These are phyloP conservation scores for Phytoseiulus persimilis DNA, from an alignment of 2,888 invertebrate species.

Conservation along the genomic window DNA sequence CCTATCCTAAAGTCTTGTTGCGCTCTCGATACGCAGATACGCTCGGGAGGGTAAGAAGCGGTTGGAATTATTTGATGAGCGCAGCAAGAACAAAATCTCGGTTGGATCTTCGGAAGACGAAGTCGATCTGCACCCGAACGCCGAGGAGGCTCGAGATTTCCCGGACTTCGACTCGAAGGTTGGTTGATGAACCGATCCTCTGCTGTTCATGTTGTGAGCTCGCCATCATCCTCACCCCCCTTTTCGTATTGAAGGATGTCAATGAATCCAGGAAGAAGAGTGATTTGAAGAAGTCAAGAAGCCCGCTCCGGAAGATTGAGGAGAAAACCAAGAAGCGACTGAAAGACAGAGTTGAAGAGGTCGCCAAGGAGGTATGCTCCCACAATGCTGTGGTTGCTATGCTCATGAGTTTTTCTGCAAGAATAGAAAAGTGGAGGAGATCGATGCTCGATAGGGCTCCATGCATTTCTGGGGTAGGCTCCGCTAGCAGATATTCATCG, in stretches of 20 bases:
- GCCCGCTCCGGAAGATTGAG: constrained; percentile 8
- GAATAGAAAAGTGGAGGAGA: not conserved
- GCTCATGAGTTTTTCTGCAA: no score
- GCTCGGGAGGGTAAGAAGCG: constrained; percentile 8
- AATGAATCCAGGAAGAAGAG: constrained; percentile 18
- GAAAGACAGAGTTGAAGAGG: constrained; percentile 28
- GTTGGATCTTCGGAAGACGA: constrained; percentile 37
- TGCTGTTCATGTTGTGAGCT: no score
- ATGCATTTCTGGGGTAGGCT: no score
- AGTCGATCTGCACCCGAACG: constrained; percentile 38
- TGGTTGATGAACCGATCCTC: not conserved
- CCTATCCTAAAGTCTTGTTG: no score
- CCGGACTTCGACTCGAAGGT: constrained; percentile 39
- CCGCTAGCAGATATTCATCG: not conserved
- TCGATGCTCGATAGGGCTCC: no score
- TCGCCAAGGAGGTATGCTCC: constrained; percentile 11
- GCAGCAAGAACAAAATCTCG: not conserved
- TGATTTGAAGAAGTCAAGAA: not conserved
- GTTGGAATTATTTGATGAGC: constrained; percentile 23
- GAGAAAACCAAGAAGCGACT: constrained; percentile 14
- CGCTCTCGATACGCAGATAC: not conserved
- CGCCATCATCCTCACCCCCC: not conserved
- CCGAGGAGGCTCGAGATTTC: constrained; percentile 40
- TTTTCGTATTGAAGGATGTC: not conserved
- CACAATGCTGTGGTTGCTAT: no score